These are phyloP conservation scores for Trichomycterus rosablanca DNA, from an alignment of 2,113 vertebrate species.

Conservation along the genomic window DNA sequence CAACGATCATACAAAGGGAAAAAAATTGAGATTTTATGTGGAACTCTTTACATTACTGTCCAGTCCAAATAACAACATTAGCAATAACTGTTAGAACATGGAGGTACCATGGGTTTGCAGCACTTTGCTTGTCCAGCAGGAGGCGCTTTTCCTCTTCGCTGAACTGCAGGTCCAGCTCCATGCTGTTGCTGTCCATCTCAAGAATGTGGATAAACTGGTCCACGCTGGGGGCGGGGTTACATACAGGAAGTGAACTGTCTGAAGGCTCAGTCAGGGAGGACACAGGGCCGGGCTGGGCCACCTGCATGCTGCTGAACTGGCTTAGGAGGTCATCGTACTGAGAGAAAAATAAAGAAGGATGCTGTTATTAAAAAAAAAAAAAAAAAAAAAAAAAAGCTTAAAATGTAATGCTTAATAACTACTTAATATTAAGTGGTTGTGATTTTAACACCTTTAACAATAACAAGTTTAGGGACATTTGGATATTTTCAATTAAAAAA, in stretches of 20 bases:
- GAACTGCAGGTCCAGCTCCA: conserved; percentile 95
- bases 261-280: conserved; percentile 77
- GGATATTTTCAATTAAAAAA: no score
- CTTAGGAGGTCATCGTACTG: conserved; percentile 98
- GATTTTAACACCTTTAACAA: no score
- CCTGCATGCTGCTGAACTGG: conserved; percentile 98
- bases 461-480: no score
- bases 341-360: conserved; percentile 12
- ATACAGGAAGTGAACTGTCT: conserved; percentile 31
- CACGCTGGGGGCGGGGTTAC: conserved; percentile 82
- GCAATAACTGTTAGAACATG: no score
- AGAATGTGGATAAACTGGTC: conserved; percentile 98
- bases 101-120: conserved; percentile 95
- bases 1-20: no score
- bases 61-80: no score
- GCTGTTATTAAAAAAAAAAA: not conserved
- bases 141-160: conserved; percentile 91
- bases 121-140: conserved; percentile 90
- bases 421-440: no score
- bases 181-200: conserved; percentile 93
- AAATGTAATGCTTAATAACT: no score
- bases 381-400: not conserved
- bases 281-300: conserved; percentile 82
- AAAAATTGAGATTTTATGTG: no score
- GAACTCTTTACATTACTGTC: no score